Evolutionary conservation across 2,888 invertebrate species (phyloP).

Genomic region (Alloscopus bannaensis): DNA sequence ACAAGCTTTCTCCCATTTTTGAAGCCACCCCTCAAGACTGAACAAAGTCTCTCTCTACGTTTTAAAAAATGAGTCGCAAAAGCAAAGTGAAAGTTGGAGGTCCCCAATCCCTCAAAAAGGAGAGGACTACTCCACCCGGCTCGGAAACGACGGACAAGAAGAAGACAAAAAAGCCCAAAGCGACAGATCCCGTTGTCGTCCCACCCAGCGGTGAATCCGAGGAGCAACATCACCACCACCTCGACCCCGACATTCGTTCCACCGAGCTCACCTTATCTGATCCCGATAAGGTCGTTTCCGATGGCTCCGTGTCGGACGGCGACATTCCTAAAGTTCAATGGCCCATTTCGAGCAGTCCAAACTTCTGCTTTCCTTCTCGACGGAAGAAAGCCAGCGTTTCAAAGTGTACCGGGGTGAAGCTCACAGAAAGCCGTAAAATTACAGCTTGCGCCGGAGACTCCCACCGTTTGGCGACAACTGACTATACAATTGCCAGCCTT

Average conservation of each 20-base stretch:
- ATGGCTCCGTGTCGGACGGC: slow-evolving; percentile 27
- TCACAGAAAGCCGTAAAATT: slow-evolving; percentile 19
- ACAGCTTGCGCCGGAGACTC: slow-evolving; percentile 22
- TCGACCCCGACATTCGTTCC: not conserved
- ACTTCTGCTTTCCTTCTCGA: too few species aligned
- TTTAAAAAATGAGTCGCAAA: too few species aligned
- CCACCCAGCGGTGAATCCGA: not conserved
- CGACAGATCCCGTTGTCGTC: not conserved
- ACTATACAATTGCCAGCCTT: slow-evolving; percentile 21
- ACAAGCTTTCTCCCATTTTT: too few species aligned
- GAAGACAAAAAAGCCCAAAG: not conserved
- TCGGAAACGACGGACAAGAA: not conserved
- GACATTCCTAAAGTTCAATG: slow-evolving; percentile 25
- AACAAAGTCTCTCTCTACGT: too few species aligned
- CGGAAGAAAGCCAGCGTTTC: too few species aligned
- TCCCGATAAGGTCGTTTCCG: slow-evolving; percentile 15
- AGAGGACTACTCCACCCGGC: too few species aligned
- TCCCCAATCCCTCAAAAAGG: too few species aligned
- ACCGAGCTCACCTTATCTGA: not conserved
- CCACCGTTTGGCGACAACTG: slow-evolving; percentile 31
- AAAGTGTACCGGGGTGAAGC: not conserved
- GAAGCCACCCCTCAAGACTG: too few species aligned
- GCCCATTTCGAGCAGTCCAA: not conserved
- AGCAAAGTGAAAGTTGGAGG: too few species aligned
- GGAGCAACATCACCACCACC: not conserved